Evolutionary conservation across 2,797 vertebrate genomes (phyloP).

Genomic region (Furcifer pardalis): DNA sequence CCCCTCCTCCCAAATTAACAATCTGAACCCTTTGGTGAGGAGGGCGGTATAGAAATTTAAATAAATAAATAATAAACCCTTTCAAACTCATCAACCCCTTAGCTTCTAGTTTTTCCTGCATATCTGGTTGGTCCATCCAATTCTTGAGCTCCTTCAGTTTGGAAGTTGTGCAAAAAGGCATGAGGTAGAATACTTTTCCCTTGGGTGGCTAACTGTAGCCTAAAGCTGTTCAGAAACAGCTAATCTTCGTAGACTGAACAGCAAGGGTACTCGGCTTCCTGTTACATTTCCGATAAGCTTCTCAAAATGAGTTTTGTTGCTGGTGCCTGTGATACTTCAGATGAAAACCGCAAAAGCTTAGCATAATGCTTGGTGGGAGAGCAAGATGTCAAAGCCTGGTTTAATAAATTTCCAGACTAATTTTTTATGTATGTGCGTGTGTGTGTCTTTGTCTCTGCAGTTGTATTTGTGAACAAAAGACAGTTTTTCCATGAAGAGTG

Average conservation of each 20-base stretch:
- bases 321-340: conserved; percentile 51
- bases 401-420: background rate
- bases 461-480: background rate
- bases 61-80: no score
- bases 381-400: background rate
- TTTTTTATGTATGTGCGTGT: no score
- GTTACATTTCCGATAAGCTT: conserved; percentile 66
- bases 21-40: conserved; percentile 32
- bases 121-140: conserved; percentile 27
- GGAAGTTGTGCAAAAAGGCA: background rate
- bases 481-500: background rate
- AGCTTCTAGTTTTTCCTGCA: conserved; percentile 9
- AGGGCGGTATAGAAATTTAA: no score
- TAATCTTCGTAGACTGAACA: conserved; percentile 53
- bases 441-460: background rate
- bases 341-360: conserved; percentile 51
- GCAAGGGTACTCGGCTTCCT: conserved; percentile 66
- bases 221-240: conserved; percentile 36
- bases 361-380: background rate
- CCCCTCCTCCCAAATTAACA: conserved; percentile 23
- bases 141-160: conserved; percentile 1
- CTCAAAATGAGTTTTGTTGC: conserved; percentile 40
- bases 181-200: background rate
- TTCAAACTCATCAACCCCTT: conserved; percentile 7
- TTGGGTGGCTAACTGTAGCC: conserved; percentile 16